Evolutionary conservation across 2,797 vertebrate species (phyloP).

Genomic region (Labroides dimidiatus): DNA sequence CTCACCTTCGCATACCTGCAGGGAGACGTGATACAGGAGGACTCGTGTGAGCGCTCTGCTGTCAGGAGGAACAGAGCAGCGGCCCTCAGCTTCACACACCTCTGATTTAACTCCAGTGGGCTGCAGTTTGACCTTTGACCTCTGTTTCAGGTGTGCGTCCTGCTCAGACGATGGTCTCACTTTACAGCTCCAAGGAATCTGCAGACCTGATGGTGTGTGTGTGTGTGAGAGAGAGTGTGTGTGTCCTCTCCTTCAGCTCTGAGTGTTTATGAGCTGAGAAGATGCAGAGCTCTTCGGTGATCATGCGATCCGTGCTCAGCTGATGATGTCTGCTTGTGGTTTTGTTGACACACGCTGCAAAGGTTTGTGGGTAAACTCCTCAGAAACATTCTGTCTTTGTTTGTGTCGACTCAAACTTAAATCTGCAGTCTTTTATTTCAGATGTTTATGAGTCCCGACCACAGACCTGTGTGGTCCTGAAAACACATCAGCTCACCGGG

Average conservation of each 20-base stretch:
- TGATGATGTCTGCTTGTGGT: slow-evolving; percentile 38
- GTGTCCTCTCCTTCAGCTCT: too few species aligned
- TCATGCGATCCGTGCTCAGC: slow-evolving; percentile 6
- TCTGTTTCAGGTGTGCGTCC: slow-evolving; percentile 55
- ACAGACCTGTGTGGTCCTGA: slow-evolving; percentile 81
- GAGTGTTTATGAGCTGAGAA: background rate
- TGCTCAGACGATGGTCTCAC: slow-evolving; percentile 64
- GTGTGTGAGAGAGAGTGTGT: too few species aligned
- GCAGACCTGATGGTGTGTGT: too few species aligned
- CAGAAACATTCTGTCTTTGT: slow-evolving; percentile 68
- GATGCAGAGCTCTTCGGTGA: background rate
- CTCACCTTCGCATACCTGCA: slow-evolving; percentile 63
- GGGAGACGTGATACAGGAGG: slow-evolving; percentile 67
- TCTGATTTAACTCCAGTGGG: slow-evolving; percentile 32
- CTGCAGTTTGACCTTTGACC: slow-evolving; percentile 61
- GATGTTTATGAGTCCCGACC: slow-evolving; percentile 77
- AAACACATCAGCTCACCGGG: slow-evolving; percentile 64
- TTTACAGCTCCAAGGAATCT: slow-evolving; percentile 28
- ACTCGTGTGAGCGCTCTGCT: slow-evolving; percentile 67
- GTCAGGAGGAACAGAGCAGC: slow-evolving; percentile 42
- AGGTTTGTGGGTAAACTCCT: slow-evolving; percentile 50
- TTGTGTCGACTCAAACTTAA: slow-evolving; percentile 76
- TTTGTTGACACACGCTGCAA: slow-evolving; percentile 33
- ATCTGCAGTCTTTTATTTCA: slow-evolving; percentile 78
- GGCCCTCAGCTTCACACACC: slow-evolving; percentile 20